Base-by-base conservation (phyloP, 2,888 invertebrate species). In the Dioctria linearis region DNA sequence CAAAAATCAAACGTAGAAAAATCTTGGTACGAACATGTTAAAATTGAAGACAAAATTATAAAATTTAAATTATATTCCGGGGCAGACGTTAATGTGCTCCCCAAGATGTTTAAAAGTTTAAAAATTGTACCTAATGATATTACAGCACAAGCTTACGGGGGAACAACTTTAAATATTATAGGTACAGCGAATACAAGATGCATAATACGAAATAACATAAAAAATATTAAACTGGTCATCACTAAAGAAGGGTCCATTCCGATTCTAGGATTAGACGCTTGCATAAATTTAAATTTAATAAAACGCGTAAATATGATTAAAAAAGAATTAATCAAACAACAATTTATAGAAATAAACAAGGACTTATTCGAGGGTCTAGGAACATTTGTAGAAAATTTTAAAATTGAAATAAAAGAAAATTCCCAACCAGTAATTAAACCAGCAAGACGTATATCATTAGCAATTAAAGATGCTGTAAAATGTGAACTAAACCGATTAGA, bases 81-180 rank as follows among this genome's bases (percentile, higher is more conserved):
- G n/a, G 57, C 57, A 8, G 57, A 57, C 9, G 78, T 42, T 8
- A 78, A 78, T 59, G 51, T 78, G 43, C 13, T 78, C 6, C 78
- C 78, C 37, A 25, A 25, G 25, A 1, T 25, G 25, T 25, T 25
- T 25, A 63, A 76, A 39, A 65, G 11, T 78, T 63, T 25, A 43
- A 25, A 67, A n/a, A 39, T 39, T 2, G 37, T n/a, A n/a, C 39
- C 25, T n/a, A n/a, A 3, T 11, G 9, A 5, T 9, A 13, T n/a
- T 5, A 5, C 3, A 11, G 4, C 3, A 4, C 3, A 67, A 46
- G 8, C 42, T 4, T 67, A 43, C 6, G 43, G 11, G 9, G 57
- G 57, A 4, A 4, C 57, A 8, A 8, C 3, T 57, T 57, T 57
- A 57, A 57, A 57, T n/a, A 57, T 59, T 59, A 59, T 37, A 13